These are phyloP conservation scores for Campylorhamphus procurvoides DNA, from an alignment of 2,113 vertebrate species.

Conservation along the genomic window DNA sequence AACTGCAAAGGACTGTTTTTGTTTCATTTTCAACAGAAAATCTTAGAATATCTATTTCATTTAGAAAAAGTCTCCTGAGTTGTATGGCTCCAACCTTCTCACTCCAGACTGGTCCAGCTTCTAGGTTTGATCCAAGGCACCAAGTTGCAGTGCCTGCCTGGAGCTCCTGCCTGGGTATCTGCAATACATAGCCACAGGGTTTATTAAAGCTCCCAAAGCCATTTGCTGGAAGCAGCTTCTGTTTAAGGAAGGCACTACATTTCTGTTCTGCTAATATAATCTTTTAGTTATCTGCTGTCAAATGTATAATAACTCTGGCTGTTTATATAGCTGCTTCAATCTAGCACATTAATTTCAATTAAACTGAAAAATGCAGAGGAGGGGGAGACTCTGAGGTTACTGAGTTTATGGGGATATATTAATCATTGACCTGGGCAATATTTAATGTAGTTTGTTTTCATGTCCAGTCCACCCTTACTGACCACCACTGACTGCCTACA, in stretches of 20 bases:
- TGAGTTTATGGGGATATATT: constrained; percentile 24
- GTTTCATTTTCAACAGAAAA: neutral
- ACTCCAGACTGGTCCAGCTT: neutral
- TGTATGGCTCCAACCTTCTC: neutral
- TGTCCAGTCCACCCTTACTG: neutral
- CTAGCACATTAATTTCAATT: constrained; percentile 47
- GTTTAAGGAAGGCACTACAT: neutral
- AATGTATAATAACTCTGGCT: neutral
- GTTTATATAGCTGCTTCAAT: constrained; percentile 25
- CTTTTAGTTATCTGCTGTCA: constrained; percentile 20
- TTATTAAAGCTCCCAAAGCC: neutral
- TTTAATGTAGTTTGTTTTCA: neutral
- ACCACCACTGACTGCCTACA: neutral
- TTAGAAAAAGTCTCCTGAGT: neutral
- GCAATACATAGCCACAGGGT: rapidly evolving
- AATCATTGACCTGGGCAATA: constrained; percentile 16
- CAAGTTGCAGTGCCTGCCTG: neutral
- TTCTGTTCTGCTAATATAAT: neutral
- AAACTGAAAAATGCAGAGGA: constrained; percentile 17
- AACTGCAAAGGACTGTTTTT: neutral
- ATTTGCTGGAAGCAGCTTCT: neutral
- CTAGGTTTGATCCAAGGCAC: neutral
- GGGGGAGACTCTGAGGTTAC: neutral
- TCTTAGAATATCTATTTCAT: neutral
- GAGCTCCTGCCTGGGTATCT: neutral